phyloP scores from a whole-genome alignment of 1,140 invertebrate genomes.

The Ectropis grisescens region DNA sequence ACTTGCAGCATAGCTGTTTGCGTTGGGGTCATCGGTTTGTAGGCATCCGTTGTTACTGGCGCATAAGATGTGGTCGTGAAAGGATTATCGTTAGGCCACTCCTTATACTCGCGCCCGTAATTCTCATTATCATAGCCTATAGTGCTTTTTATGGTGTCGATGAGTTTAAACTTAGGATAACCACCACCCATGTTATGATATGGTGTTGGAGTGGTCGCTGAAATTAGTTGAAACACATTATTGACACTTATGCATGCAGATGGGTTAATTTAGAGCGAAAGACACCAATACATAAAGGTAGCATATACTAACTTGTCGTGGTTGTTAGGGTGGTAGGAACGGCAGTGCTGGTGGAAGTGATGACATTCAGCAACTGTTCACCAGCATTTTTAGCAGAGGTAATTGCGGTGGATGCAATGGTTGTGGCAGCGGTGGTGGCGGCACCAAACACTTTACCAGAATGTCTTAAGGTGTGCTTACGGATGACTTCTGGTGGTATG shows the following conservation, averaged over 20 bases:
- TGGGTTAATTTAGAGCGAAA: too few species aligned
- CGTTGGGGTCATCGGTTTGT: conserved; percentile 54
- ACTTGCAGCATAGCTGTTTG: conserved; percentile 69
- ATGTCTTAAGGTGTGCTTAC: conserved; percentile 58
- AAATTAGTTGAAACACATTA: conserved; percentile 47
- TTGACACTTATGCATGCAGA: conserved; percentile 38
- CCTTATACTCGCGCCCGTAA: conserved; percentile 41
- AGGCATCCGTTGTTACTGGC: conserved; percentile 46
- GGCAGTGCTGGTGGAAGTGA: conserved; percentile 58
- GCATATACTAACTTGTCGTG: conserved; percentile 53
- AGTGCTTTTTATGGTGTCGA: conserved; percentile 53
- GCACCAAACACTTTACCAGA: conserved; percentile 59
- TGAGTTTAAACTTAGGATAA: conserved; percentile 55
- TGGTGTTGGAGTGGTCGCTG: conserved; percentile 54
- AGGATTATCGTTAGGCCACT: conserved; percentile 67
- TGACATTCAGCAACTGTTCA: conserved; percentile 58
- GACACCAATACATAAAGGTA: too few species aligned
- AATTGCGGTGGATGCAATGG: conserved; percentile 59
- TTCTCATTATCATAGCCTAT: conserved; percentile 49
- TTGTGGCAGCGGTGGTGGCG: conserved; percentile 43
- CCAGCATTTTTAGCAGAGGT: conserved; percentile 57
- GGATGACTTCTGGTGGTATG: conserved; percentile 45
- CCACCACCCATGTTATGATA: conserved; percentile 53
- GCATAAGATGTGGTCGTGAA: conserved; percentile 59
- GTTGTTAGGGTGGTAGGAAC: conserved; percentile 58